Percentiles rank a stretch among this genome's conserved stretches.
Conservation (phyloP, 2,888 invertebrate species). For the Sycophila texana region DNA sequence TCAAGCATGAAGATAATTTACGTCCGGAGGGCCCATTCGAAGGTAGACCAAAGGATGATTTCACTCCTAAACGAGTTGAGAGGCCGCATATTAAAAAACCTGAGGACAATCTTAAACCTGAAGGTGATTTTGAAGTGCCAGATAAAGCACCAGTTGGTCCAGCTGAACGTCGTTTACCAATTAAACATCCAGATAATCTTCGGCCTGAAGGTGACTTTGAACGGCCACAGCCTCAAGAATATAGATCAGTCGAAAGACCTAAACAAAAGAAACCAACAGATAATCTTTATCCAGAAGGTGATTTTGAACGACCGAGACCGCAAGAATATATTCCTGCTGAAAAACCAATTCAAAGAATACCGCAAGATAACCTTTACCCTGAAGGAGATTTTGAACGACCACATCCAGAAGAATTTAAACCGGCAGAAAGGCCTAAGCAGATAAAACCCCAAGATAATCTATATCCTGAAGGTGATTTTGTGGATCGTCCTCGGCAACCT, state of each 20-base stretch:
- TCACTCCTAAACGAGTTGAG: constrained; percentile 74
- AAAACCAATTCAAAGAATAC: constrained; percentile 69
- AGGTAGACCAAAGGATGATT: constrained; percentile 71
- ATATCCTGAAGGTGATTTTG: constrained; percentile 76
- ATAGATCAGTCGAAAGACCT: constrained; percentile 63
- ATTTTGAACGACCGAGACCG: constrained; percentile 76
- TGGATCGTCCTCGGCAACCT: too few relatives aligned
- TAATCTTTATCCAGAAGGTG: constrained; percentile 75
- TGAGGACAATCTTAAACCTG: constrained; percentile 66
- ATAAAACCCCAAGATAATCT: constrained; percentile 77
- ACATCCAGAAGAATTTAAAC: constrained; percentile 62
- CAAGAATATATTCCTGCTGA: constrained; percentile 71
- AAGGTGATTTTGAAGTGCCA: constrained; percentile 78
- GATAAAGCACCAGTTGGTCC: constrained; percentile 67
- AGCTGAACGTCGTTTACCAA: constrained; percentile 74
- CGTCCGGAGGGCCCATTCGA: constrained; percentile 72
- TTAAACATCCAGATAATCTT: constrained; percentile 76
- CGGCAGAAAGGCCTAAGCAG: constrained; percentile 77
- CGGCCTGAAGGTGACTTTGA: constrained; percentile 77
- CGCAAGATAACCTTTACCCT: constrained; percentile 71
- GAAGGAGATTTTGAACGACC: constrained; percentile 71
- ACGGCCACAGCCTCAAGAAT: constrained; percentile 70
- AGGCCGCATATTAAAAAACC: constrained; percentile 61
- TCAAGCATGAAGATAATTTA: constrained; percentile 78
- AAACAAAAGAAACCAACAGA: constrained; percentile 63